Evolutionary conservation across 1,140 invertebrate species (phyloP).

Genomic region (Hylyphantes graminicola): DNA sequence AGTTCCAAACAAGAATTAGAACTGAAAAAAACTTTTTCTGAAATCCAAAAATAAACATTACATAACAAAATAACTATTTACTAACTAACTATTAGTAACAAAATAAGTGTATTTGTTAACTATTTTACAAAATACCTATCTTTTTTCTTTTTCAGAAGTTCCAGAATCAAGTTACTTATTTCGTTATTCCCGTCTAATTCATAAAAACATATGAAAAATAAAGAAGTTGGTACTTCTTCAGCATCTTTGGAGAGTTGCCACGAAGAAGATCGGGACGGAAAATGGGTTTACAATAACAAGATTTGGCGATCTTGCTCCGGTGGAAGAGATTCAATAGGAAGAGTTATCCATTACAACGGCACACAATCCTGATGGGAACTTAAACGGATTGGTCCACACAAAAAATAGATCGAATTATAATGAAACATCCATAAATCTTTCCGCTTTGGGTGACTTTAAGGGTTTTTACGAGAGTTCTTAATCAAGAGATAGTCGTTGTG

Average conservation of each 20-base stretch:
- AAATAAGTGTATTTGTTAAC: no score
- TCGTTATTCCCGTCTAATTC: no score
- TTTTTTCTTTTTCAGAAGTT: no score
- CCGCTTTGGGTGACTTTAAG: slow-evolving; percentile 26
- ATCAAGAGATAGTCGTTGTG: slow-evolving; percentile 27
- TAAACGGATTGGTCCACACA: slow-evolving; percentile 41
- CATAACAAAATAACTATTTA: no score
- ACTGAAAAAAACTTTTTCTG: no score
- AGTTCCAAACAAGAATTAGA: no score
- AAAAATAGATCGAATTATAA: slow-evolving; percentile 13
- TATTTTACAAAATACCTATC: no score
- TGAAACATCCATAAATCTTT: slow-evolving; percentile 45
- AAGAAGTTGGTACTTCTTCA: no score
- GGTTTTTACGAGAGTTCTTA: slow-evolving; percentile 20
- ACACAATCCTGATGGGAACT: slow-evolving; percentile 48
- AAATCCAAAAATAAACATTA: no score
- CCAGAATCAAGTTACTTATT: no score
- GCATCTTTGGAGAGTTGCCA: slow-evolving; percentile 34
- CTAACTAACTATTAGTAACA: no score
- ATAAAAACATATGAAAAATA: no score
- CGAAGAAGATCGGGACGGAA: slow-evolving; percentile 10
- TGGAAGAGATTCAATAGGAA: slow-evolving; percentile 47
- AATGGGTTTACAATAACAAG: slow-evolving; percentile 61
- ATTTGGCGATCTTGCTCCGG: slow-evolving; percentile 51
- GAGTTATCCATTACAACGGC: slow-evolving; percentile 52